These are phyloP conservation scores for Pluvialis apricaria DNA, from an alignment of 2,113 vertebrate species.

Conservation along the genomic window DNA sequence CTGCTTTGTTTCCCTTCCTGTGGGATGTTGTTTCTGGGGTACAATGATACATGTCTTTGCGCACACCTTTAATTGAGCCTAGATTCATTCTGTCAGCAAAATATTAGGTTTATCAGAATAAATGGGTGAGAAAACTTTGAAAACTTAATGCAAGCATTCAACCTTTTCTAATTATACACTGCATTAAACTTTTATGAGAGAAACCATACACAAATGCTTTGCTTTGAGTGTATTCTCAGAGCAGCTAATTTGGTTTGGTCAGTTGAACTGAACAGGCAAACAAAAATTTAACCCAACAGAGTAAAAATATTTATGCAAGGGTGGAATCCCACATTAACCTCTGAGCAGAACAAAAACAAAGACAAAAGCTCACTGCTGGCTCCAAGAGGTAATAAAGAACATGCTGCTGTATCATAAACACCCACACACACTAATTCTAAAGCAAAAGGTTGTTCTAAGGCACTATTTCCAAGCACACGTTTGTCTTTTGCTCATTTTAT, in stretches of 20 bases:
- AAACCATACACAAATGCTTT: not conserved
- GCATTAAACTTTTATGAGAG: slow-evolving; percentile 27
- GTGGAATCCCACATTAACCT: not conserved
- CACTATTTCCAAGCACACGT: not conserved
- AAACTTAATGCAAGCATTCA: slow-evolving; percentile 36
- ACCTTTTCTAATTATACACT: slow-evolving; percentile 14
- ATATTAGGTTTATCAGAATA: not conserved
- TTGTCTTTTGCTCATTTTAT: not conserved
- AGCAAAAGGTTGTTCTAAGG: not conserved
- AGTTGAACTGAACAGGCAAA: not conserved
- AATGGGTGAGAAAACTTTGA: not conserved
- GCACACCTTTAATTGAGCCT: not conserved
- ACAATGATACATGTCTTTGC: not conserved
- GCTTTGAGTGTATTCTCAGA: not conserved
- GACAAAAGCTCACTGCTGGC: not conserved
- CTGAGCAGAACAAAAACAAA: not conserved
- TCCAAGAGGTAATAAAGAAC: not conserved
- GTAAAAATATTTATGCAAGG: not conserved
- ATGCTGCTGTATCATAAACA: not conserved
- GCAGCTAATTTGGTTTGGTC: not conserved
- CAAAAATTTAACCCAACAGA: not conserved
- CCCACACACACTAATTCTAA: not conserved
- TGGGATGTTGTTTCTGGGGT: not conserved
- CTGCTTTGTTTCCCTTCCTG: not conserved
- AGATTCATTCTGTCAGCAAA: not conserved